Evolutionary conservation across 2,888 invertebrate genomes (phyloP), one percentile per base, ranked within the genome.

Genomic region (Tachina fera): DNA sequence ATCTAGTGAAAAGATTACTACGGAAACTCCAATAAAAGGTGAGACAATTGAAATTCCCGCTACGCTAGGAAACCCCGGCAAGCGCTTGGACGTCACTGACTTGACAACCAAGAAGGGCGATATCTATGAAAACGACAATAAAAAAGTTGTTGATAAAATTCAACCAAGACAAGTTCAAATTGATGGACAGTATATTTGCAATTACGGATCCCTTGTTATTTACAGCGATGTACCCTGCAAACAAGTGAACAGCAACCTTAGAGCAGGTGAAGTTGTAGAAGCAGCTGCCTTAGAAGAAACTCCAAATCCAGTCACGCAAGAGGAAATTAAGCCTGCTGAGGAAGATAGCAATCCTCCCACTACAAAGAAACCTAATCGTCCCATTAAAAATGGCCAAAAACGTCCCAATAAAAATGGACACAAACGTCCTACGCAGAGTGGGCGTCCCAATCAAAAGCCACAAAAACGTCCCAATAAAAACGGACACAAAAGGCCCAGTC

Each of bases 171-270:
- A 91, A 71, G 84, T 61, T 13, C 16, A 76, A 0, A 72, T 87
- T 5, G 77, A 84, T 9, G 87, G 83, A 9, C 61, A 87, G 9
- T 89, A 90, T 58, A 88, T 91, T 0, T 91, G 91, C 88, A 91
- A 91, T 65, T 91, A 91, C 11, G 92, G 92, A 72, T 88, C 84
- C 3, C 89, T 91, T 3, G 90, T 92, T 1, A 90, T 91, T 76
- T 91, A 91, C 84, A 91, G 91, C 80, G 91, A 91, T 78, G 87
- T 89, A 19, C 91, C 92, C 49, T 91, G 91, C 72, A 88, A 90
- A 3, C 71, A 89, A 74, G 82, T 91, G 6, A 5, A 31, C n/a
- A 89, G 88, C 60, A 88, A 84, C 11, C 86, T 91, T 0, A 78
- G 67, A 10, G 63, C 83, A 2, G 87, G 88, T n/a, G 88, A 88